Evolutionary conservation across 2,113 vertebrate species (phyloP), one percentile per base, ranked within the genome.

Genomic region (Macheiramphus alcinus): DNA sequence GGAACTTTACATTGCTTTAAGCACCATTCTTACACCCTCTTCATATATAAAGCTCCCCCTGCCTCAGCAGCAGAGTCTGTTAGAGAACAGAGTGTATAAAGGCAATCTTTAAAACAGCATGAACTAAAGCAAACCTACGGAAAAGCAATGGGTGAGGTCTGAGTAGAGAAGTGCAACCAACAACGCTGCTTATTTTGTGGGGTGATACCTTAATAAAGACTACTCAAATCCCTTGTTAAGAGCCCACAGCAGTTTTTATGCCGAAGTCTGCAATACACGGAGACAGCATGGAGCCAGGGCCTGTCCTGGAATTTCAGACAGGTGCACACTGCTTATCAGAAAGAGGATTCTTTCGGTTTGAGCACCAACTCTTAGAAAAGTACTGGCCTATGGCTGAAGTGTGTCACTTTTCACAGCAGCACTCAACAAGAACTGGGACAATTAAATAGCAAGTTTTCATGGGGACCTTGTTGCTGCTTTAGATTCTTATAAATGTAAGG

Each of bases 381-480:
- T 98, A 98, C 98, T 98, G 98, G 98, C 98, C 98, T 98, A 98
- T 98, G 98, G 98, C 98, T 98, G 98, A 99, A 98, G 98, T 98
- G 97, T 98, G 98, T 98, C 97, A 98, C 98, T 99, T 98, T 98
- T 96, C 98, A 99, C 98, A 98, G 98, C 98, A 98, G 98, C 98
- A 99, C 98, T 98, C 98, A 97, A 98, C 98, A 98, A 99, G 97
- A 98, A 98, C 98, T 97, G 97, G 97, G 98, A 98, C 97, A 98
- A 98, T 98, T 88, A 98, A 98, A 98, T 98, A 98, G 98, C 98
- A 98, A 98, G 98, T 99, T 98, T 98, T 98, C 98, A 98, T 98
- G 98, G 98, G 98, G 98, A 98, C 98, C 97, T 97, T 98, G 98
- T 98, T 99, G 98, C 98, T 99, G 98, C 98, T 99, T 99, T 98